Evolutionary conservation across 2,797 vertebrate genomes (phyloP), one percentile per base, ranked within the genome.

Genomic region (Eulemur rubriventer): DNA sequence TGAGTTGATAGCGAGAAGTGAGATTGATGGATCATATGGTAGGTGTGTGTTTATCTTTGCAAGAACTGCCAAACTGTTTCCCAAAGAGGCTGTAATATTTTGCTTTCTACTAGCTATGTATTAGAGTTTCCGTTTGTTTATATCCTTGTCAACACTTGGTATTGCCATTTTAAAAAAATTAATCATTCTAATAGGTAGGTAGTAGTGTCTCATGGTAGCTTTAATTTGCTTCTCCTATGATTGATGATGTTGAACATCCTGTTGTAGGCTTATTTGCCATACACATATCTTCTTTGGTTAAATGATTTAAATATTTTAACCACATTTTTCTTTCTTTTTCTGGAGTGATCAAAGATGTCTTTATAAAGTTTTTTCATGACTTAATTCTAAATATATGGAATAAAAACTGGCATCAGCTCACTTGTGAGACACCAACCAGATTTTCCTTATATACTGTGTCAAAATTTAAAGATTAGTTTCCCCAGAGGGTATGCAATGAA

Each of bases 301-400:
- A 43, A 67, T 75, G 14, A 52, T 55, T 55, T 55, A 55, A 35
- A 35, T 55, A 50, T 65, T n/a, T 65, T 65, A n/a, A 50, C 33
- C 75, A 76, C 48, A 46, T 4, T 52, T 35, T 50, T 43, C n/a
- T 28, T 26, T 7, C 35, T 55, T 55, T 8, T 17, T 26, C 22
- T 38, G 8, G 63, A 79, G 14, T 98, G 98, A 99, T 99, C 99
- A 98, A 99, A 98, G 98, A 98, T 98, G 98, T 97, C 98, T 99
- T 99, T 99, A 99, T 98, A 99, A 99, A 98, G 98, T 73, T 97
- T 96, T 93, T 88, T 99, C 98, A 98, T 97, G 98, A 98, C 98
- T 98, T 99, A 98, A 98, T 98, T 98, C 98, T 99, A 99, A 99
- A 99, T 98, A 98, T 99, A 99, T 99, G 99, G 98, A 99, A 98